These are phyloP conservation scores for Macropis europaea DNA, from an alignment of 2,888 invertebrate species.

Conservation along the genomic window DNA sequence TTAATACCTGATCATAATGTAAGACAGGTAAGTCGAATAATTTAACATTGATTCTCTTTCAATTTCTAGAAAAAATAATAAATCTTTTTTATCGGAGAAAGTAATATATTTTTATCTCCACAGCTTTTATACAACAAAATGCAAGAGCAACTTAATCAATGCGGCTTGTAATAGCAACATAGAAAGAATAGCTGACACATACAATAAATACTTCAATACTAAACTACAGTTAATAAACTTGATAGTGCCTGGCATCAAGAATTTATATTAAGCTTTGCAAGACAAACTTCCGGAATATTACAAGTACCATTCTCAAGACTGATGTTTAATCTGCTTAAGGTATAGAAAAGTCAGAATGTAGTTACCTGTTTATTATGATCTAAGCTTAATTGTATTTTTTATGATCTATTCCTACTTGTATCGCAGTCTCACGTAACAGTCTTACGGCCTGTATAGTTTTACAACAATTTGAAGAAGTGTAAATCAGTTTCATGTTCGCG, in stretches of 20 bases:
- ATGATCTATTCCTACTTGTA: not conserved
- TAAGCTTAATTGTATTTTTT: not conserved
- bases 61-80: too few relatives aligned
- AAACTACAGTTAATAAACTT: constrained; percentile 2
- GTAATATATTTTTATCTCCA: not conserved
- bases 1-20: constrained; percentile 77
- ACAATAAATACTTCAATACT: constrained; percentile 4
- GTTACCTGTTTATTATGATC: constrained; percentile 15
- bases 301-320: constrained; percentile 50
- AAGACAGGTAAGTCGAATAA: constrained; percentile 66
- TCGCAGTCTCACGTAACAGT: too few relatives aligned
- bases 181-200: not conserved
- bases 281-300: constrained; percentile 34
- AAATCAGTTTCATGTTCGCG: not conserved
- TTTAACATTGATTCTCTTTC: too few relatives aligned
- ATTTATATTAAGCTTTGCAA: constrained; percentile 37
- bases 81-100: not conserved
- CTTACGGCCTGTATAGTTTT: too few relatives aligned
- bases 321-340: constrained; percentile 30
- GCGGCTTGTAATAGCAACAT: constrained; percentile 47
- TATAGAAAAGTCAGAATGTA: constrained; percentile 15
- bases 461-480: not conserved
- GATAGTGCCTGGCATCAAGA: constrained; percentile 26
- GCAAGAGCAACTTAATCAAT: constrained; percentile 69
- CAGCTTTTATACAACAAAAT: constrained; percentile 71